A percentile compares a stretch with the other conserved stretches of the same genome.
These are phyloP conservation scores for Abscondita cerata DNA, from an alignment of 2,888 invertebrate species.

Conservation along the genomic window DNA sequence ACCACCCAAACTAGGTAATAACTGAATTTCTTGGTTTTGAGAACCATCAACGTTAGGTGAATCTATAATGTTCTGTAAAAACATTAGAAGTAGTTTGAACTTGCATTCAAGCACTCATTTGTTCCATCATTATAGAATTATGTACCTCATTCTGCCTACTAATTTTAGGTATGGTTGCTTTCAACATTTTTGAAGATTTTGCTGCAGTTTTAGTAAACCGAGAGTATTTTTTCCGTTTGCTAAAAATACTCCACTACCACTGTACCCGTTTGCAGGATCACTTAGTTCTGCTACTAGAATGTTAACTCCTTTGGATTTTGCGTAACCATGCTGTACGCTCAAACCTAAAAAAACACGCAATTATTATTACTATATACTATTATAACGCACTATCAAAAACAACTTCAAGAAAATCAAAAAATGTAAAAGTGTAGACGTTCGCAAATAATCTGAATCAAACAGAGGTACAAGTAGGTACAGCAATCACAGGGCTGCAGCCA, in stretches of 20 bases:
- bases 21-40: no score
- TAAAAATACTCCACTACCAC: constrained; percentile 43
- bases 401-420: no score
- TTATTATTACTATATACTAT: no score
- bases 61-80: no score
- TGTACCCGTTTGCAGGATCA: constrained; percentile 32
- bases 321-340: constrained; percentile 45
- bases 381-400: no score
- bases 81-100: no score
- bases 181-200: constrained; percentile 28
- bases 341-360: constrained; percentile 40
- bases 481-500: no score
- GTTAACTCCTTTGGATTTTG: constrained; percentile 42
- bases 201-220: constrained; percentile 25
- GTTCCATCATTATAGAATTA: neutral
- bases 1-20: no score
- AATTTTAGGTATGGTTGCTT: constrained; percentile 34
- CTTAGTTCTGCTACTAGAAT: constrained; percentile 41
- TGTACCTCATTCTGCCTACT: neutral
- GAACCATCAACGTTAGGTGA: no score
- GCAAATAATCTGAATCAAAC: no score
- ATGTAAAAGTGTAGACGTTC: no score
- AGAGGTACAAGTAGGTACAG: no score
- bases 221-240: constrained; percentile 32
- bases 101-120: neutral